Percentiles rank a stretch among this genome's conserved stretches.
Evolutionary conservation across 1,140 invertebrate species (phyloP).

Genomic region (Magallana gigas): DNA sequence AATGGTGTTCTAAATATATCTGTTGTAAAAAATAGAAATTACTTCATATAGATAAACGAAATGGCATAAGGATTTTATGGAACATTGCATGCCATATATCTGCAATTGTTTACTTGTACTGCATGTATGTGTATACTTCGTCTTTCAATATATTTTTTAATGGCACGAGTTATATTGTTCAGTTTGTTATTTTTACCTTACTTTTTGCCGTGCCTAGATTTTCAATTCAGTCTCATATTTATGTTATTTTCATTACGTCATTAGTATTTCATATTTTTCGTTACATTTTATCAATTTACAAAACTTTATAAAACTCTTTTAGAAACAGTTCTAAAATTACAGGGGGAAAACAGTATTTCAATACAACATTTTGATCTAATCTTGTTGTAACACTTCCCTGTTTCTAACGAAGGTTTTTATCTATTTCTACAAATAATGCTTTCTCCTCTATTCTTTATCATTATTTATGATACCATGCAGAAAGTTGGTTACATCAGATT

Average conservation of each 20-base stretch:
- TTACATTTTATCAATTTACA: not conserved
- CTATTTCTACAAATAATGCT: not conserved
- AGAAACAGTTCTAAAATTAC: not conserved
- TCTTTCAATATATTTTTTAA: constrained; percentile 16
- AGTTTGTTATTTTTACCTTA: not conserved
- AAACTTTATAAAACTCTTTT: not conserved
- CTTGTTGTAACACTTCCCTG: not conserved
- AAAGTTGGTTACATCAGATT: not conserved
- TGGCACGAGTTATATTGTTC: not conserved
- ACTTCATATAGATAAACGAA: too few relatives aligned
- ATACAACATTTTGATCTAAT: not conserved
- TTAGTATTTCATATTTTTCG: not conserved
- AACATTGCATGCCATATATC: not conserved
- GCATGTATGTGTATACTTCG: not conserved
- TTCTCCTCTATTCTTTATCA: not conserved
- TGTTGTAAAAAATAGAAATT: too few relatives aligned
- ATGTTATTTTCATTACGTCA: not conserved
- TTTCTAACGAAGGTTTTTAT: not conserved
- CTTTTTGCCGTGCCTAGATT: not conserved
- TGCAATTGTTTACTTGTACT: not conserved
- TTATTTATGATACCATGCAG: constrained; percentile 8
- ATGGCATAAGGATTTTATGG: not conserved
- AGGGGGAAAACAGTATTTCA: not conserved
- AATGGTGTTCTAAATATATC: too few relatives aligned
- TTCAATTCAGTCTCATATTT: not conserved